Conservation (phyloP, 2,113 vertebrate species). For the Petromus typicus region DNA sequence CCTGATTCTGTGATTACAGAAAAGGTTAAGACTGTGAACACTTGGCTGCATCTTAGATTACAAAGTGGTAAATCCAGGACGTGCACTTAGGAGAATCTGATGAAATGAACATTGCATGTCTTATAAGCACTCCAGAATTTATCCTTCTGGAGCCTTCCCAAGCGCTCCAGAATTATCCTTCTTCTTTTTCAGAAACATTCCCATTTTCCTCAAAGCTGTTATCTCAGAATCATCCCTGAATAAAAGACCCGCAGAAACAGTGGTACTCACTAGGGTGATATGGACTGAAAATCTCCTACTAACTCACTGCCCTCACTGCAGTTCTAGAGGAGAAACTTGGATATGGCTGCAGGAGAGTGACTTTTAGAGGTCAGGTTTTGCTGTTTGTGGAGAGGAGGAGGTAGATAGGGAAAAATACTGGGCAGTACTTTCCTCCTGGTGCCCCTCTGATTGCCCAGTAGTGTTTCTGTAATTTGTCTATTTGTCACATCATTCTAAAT, state of each 20-base stretch:
- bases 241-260: not conserved
- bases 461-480: not conserved
- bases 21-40: not conserved
- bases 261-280: not conserved
- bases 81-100: not conserved
- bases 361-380: not conserved
- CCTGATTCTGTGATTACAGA: not conserved
- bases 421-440: not conserved
- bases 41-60: not conserved
- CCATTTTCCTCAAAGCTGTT: not conserved
- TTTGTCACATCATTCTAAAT: not conserved
- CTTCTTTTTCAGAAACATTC: not conserved
- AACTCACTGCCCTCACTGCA: not conserved
- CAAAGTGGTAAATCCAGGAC: not conserved
- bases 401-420: fast-evolving
- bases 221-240: not conserved
- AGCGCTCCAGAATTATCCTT: not conserved
- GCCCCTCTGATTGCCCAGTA: not conserved
- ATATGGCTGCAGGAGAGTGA: not conserved
- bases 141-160: too few species aligned
- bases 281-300: not conserved
- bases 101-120: not conserved
- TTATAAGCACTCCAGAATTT: not conserved
- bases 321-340: not conserved
- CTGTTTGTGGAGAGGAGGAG: too few species aligned